Base-by-base conservation (phyloP, 2,797 vertebrate genomes). In the Molossus molossus region DNA sequence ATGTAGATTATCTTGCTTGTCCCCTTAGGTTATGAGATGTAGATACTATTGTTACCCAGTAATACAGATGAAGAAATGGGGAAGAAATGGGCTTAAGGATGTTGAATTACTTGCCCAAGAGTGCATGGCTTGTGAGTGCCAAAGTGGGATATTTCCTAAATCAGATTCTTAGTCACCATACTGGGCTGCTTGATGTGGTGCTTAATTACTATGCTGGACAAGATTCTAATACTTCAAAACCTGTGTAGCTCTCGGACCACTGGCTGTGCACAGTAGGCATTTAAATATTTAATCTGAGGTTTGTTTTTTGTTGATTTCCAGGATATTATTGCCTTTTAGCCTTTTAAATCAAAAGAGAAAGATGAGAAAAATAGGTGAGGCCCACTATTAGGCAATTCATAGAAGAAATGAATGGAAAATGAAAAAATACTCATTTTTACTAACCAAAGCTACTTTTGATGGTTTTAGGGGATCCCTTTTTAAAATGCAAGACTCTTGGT, bases 221-320 rank as follows among this genome's bases (percentile, higher is more conserved):
- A 50, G 93, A 86, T 87, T 84, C 84, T 93, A 9, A 94, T 80
- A 84, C 73, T 94, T 95, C 75, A 91, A 94, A 97, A 94, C 88
- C 76, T 92, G n/a, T 96, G 85, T 94, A 89, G 37, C 25, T 90
- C 53, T 87, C 57, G 87, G 76, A 67, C 45, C 77, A 90, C 84
- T 93, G 87, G 80, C 82, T 97, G 45, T 96, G 37, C 72, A 91
- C 91, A 94, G 88, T 96, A 93, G 72, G 75, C 85, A 82, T 69
- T 96, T 93, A 94, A 95, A 91, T 97, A 93, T 57, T 92, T 97
- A 96, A 97, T 91, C 94, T 93, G 95, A 93, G 87, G 84, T 81
- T 94, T 93, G 65, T 80, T 93, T 95, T 87, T 91, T 88, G 73
- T 90, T 96, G 65, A 92, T 94, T 93, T 95, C 84, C 15, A 90